Evolutionary conservation across 2,113 vertebrate species (phyloP).

Genomic region (Bombycilla garrulus): DNA sequence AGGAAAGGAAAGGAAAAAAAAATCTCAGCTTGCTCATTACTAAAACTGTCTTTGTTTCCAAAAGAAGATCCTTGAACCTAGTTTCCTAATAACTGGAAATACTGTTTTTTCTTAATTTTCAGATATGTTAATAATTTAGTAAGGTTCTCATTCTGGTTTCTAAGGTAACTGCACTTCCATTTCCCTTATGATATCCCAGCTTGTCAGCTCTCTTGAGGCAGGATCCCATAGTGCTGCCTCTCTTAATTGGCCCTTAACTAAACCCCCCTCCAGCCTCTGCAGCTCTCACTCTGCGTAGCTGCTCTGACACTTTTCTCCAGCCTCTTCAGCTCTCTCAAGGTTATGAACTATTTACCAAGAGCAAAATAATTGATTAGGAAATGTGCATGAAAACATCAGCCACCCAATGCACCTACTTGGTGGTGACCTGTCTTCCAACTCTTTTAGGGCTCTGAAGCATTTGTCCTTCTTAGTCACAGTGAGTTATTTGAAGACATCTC

Average conservation of each 20-base stretch:
- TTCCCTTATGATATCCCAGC: neutral
- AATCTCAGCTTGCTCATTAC: slow-evolving; percentile 75
- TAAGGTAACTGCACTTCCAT: neutral
- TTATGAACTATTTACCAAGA: neutral
- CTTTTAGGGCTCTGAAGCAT: neutral
- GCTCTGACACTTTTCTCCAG: neutral
- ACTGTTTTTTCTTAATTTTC: slow-evolving; percentile 83
- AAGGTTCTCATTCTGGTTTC: slow-evolving; percentile 68
- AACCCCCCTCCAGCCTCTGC: neutral
- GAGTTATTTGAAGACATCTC: neutral
- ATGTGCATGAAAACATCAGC: neutral
- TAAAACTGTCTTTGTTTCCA: slow-evolving; percentile 78
- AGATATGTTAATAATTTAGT: slow-evolving; percentile 79
- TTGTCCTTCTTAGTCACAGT: neutral
- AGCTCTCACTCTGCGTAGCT: neutral
- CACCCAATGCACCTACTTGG: neutral
- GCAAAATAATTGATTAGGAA: neutral
- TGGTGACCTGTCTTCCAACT: neutral
- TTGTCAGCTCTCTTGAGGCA: neutral
- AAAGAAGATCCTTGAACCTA: slow-evolving; percentile 80
- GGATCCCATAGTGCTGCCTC: neutral
- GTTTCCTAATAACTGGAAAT: slow-evolving; percentile 82
- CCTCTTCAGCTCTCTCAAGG: neutral
- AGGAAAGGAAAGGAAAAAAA: slow-evolving; percentile 76
- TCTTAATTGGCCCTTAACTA: neutral